Evolutionary conservation across 2,113 vertebrate species (phyloP), one percentile per base, ranked within the genome.

Genomic region (Perca fluviatilis): DNA sequence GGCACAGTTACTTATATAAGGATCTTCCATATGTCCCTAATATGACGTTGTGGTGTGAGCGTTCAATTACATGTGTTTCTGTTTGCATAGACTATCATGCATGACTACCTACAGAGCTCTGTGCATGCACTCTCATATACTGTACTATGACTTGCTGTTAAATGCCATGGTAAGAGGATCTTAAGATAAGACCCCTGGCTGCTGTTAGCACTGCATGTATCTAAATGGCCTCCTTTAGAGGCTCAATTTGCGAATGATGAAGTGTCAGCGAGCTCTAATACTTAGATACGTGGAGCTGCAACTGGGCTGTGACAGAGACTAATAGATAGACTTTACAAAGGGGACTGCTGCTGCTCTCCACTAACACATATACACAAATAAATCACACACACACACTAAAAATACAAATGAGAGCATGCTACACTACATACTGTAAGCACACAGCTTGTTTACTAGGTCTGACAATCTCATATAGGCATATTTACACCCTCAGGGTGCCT

Each of bases 181-280:
- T 79, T 70, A 75, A 65, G 80, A 87, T 86, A 83, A 89, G 76
- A 64, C 83, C 79, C 3, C 6, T 25, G 89, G 80, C 82, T 82
- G 82, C 77, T 74, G 60, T 92, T 84, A 74, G 79, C 63, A 6
- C 79, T n/a, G 69, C 77, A 67, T 78, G 87, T 70, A 77, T 84
- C 83, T 92, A 92, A 92, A 88, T 84, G 85, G 82, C 77, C 88
- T 86, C 78, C 70, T 89, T 89, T 86, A 71, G 69, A 90, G 83
- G 60, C 70, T 83, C 25, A 61, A 73, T 84, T 76, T 88, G 74
- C 58, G 27, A 72, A 88, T 88, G 91, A 91, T 92, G 86, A 88
- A 82, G 86, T 86, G 86, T 79, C 80, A 82, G 64, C 1, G 3
- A 72, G 83, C 80, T 54, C 86, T 86, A 84, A 57, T 89, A 62